phyloP scores from a whole-genome alignment of 2,797 vertebrate species.

The Erithacus rubecula region DNA sequence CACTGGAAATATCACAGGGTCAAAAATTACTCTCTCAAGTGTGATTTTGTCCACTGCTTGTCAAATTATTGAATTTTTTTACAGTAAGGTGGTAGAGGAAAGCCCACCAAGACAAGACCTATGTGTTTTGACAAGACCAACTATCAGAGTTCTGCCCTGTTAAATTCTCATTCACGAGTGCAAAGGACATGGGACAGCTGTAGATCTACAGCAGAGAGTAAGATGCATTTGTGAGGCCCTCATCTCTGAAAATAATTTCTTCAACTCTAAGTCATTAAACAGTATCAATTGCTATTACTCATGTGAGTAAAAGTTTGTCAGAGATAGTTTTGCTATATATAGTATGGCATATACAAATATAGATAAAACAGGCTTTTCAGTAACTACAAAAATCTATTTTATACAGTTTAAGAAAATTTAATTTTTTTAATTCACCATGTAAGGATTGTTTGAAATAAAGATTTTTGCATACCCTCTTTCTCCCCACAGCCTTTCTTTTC shows the following conservation, averaged over 20 bases:
- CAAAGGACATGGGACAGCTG: background rate
- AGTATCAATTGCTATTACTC: background rate
- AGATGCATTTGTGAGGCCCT: background rate
- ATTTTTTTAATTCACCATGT: background rate
- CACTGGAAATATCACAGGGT: background rate
- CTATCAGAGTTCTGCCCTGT: background rate
- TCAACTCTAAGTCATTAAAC: background rate
- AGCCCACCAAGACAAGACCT: background rate
- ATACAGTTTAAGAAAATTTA: background rate
- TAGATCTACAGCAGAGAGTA: background rate
- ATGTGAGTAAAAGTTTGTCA: background rate
- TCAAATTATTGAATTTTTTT: background rate
- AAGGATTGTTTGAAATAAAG: background rate
- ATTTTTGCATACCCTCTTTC: background rate
- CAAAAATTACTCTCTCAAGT: background rate
- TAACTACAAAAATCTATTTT: background rate
- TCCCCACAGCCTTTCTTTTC: rapidly evolving
- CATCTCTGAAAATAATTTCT: background rate
- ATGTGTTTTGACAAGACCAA: background rate
- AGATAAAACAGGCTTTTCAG: background rate
- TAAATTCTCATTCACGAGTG: background rate
- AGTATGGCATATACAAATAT: background rate
- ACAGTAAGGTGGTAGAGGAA: background rate
- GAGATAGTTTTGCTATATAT: background rate
- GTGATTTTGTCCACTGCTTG: background rate